phyloP scores from a whole-genome alignment of 1,140 invertebrate genomes.

The Drosophila sechellia region DNA sequence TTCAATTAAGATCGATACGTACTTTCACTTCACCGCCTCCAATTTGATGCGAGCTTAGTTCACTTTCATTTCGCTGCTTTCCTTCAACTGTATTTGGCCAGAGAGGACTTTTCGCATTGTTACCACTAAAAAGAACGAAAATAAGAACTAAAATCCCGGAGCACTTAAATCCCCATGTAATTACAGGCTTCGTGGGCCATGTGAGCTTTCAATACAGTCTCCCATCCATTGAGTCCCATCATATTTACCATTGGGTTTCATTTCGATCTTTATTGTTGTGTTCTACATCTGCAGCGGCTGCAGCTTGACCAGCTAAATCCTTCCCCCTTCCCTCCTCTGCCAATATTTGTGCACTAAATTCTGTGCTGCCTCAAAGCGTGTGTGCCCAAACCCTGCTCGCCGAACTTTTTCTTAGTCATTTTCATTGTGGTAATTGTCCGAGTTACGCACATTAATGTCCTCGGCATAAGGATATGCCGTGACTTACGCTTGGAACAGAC shows the following conservation, averaged over 20 bases:
- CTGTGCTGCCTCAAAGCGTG: constrained; percentile 5
- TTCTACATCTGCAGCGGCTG: constrained; percentile 3
- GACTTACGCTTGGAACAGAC: not conserved
- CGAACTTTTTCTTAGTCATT: constrained; percentile 21
- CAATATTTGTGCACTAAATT: constrained; percentile 51
- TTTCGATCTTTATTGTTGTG: constrained; percentile 12
- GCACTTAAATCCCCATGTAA: constrained; percentile 58
- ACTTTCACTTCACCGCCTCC: constrained; percentile 44
- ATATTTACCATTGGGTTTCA: constrained; percentile 46
- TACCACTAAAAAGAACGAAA: constrained; percentile 39
- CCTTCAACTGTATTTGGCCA: not conserved
- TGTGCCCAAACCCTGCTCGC: not conserved
- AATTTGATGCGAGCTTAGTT: constrained; percentile 44
- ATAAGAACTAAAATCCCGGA: constrained; percentile 41
- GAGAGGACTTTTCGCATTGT: constrained; percentile 31
- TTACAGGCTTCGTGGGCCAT: constrained; percentile 36
- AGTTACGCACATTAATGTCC: constrained; percentile 74
- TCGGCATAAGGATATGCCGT: constrained; percentile 16
- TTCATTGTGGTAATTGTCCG: constrained; percentile 70
- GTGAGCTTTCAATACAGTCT: constrained; percentile 40
- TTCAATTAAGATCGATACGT: constrained; percentile 54
- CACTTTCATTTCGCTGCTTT: constrained; percentile 40
- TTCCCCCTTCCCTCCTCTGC: constrained; percentile 4
- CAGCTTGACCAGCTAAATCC: not conserved
- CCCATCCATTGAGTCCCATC: constrained; percentile 37